Evolutionary conservation across 2,797 vertebrate species (phyloP), one percentile per base, ranked within the genome.

Genomic region (Clarias fuscus): DNA sequence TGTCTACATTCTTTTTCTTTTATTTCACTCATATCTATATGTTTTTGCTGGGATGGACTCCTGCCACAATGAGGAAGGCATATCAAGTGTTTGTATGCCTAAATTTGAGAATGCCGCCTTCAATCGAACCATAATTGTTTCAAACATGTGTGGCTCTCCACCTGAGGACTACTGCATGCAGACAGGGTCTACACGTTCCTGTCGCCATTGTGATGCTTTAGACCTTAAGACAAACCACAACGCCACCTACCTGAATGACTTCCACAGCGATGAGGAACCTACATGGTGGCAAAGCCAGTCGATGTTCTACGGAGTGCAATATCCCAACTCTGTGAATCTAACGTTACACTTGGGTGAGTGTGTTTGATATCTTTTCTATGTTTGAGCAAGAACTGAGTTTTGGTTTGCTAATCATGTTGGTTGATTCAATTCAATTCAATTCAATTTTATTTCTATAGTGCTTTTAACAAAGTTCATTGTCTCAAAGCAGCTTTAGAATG

Each of bases 241-340:
- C 0, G 94, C 96, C 92, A 93, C 93, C 90, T 93, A 95, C 88
- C 96, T 99, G 93, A 97, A 96, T 0, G 98, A 99, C 93, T 98
- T 99, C 93, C 94, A 99, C 93, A 96, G 93, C 84, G 95, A 95
- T 4, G 97, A 97, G 76, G 97, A 98, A 88, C 95, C 94, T 89
- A 99, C 96, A 22, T 98, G 97, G 97, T 99, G 98, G 97, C 98
- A 99, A 93, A 99, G 98, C 92, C 97, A 97, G 91, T 97, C 98
- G 91, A 98, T 99, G 98, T 97, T 93, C 86, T 97, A 96, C 0
- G 95, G 97, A 1, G 92, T 98, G 88, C 98, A 99, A 94, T 86
- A 97, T 91, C 98, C 98, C 67, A 96, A 92, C 89, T 97, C 96
- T 0, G 95, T 99, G 92, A 98, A 96, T 94, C 92, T 99, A 92